Base-by-base conservation (phyloP, 2,113 vertebrate species). In the Melanerpes formicivorus region DNA sequence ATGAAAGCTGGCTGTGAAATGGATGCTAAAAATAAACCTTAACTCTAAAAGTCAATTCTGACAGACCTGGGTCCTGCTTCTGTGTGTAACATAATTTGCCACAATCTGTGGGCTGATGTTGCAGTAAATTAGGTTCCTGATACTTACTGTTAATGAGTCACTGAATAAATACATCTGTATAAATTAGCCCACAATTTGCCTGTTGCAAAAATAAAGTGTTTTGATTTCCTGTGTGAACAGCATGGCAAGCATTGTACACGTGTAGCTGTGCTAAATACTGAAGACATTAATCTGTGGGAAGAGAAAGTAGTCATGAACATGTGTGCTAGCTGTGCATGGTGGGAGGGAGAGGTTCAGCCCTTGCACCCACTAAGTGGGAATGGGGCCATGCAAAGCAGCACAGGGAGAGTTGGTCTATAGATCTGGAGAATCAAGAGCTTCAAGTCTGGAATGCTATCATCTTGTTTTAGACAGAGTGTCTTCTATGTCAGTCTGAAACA, bases 71-170 rank as follows among this genome's bases (percentile, higher is more conserved):
- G 91, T 79, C 79, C 67, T 97, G 92, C 69, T 97, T 93, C 84
- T 93, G 40, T 90, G 44, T 80, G 72, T 84, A 96, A 88, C 71
- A 64, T 96, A 95, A 95, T 96, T 97, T 96, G 93, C 91, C 95
- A 96, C 96, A 95, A 91, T 96, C 96, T 96, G 74, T 95, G 93
- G 91, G 95, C 88, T 96, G 96, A 96, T 96, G 96, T 97, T 93
- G 92, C 91, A 94, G 95, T 86, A 96, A 97, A 97, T 96, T 94
- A 90, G 82, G 87, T 95, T 90, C 86, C 74, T 90, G 93, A 92
- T 96, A 93, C 77, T 95, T 92, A 94, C 84, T 93, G 94, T 92
- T 96, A 96, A 96, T 97, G 95, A 95, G 87, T 94, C 94, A 95
- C 87, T 94, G 91, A 95, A 93, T 84, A 95, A 96, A 96, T 95